A percentile compares a stretch with the other conserved stretches of the same genome.
Conservation (phyloP, 2,113 vertebrate genomes). For the Numenius arquata region DNA sequence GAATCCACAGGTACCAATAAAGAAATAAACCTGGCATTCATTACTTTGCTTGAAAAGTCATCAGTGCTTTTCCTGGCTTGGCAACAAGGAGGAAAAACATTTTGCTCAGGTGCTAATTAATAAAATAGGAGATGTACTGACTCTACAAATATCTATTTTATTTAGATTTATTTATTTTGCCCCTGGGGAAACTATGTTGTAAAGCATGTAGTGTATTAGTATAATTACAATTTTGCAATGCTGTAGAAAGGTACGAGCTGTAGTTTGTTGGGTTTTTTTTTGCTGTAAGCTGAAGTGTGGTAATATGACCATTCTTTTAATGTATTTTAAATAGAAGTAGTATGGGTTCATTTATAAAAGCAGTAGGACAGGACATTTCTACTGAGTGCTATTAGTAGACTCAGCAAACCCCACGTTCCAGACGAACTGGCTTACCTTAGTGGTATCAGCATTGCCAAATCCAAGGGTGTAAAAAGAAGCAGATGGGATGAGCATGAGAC, state of each 20-base stretch:
- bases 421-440: background rate
- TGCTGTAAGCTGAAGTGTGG: background rate
- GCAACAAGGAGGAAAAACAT: background rate
- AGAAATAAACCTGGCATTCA: slow-evolving; percentile 60
- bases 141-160: slow-evolving; percentile 31
- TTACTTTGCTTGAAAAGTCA: slow-evolving; percentile 56
- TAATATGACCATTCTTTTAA: background rate
- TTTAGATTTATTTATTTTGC: slow-evolving; percentile 62
- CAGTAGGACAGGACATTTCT: slow-evolving; percentile 2
- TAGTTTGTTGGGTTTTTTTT: background rate
- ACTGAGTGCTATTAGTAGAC: background rate
- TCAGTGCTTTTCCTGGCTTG: slow-evolving; percentile 22
- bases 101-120: slow-evolving; percentile 62
- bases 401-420: background rate
- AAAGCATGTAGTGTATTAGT: slow-evolving; percentile 1
- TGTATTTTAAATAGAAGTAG: slow-evolving; percentile 1
- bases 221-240: slow-evolving; percentile 29
- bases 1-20: slow-evolving; percentile 71
- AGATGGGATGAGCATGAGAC: rapidly evolving
- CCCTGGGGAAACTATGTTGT: background rate
- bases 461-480: background rate
- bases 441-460: background rate
- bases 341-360: background rate
- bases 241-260: background rate
- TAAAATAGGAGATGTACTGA: slow-evolving; percentile 28